Conservation (phyloP, 2,113 vertebrate species). For the Actinemys pallida region DNA sequence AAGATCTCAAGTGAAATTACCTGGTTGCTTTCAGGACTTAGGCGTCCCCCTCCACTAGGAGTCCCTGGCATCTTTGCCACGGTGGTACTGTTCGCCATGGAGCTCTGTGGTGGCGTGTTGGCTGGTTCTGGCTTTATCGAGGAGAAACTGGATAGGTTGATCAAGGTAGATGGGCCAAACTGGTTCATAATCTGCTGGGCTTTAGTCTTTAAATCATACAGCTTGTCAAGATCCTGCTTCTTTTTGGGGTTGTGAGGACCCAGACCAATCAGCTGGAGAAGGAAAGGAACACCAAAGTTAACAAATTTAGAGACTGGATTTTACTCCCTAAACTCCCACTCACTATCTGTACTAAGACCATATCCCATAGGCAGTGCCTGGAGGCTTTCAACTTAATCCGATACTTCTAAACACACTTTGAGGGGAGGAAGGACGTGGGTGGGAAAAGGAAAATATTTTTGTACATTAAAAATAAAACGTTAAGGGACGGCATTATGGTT, state of each 20-base stretch:
- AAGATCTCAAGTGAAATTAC: conserved; percentile 54
- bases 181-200: conserved; percentile 89
- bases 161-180: conserved; percentile 86
- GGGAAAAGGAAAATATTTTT: background rate
- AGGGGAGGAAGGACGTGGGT: background rate
- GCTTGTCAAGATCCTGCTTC: conserved; percentile 81
- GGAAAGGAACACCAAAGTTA: background rate
- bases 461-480: rapidly evolving
- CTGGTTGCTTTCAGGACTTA: conserved; percentile 96
- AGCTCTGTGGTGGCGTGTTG: conserved; percentile 82
- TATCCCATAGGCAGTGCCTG: rapidly evolving
- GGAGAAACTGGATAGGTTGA: conserved; percentile 88
- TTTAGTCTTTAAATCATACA: conserved; percentile 83
- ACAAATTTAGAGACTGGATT: rapidly evolving
- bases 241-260: conserved; percentile 81
- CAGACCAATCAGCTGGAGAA: conserved; percentile 80
- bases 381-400: rapidly evolving
- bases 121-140: conserved; percentile 83
- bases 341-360: background rate
- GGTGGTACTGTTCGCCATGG: conserved; percentile 93
- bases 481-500: rapidly evolving
- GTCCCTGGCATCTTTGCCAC: conserved; percentile 85
- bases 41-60: conserved; percentile 83
- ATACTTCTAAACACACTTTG: background rate
- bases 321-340: rapidly evolving